Evolutionary conservation across 2,797 vertebrate genomes (phyloP).

Genomic region (Micrastur ruficollis): DNA sequence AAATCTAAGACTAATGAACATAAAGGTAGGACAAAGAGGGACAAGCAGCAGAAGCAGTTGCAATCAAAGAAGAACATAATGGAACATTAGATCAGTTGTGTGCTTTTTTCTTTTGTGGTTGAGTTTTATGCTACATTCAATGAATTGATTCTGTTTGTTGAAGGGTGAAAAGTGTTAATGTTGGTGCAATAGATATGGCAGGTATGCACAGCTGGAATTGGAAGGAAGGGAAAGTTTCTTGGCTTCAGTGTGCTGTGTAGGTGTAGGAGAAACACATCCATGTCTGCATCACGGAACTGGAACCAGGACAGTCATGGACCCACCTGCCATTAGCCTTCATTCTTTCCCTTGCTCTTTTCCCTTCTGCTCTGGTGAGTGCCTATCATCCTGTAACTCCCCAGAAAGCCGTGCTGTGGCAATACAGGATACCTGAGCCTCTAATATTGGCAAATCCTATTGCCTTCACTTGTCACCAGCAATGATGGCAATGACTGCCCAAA

Average conservation of each 20-base stretch:
- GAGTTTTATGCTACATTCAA: not conserved
- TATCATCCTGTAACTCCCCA: not conserved
- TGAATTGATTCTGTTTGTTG: not conserved
- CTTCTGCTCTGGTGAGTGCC: not conserved
- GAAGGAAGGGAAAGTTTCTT: not conserved
- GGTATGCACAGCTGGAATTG: not conserved
- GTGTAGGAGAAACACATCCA: not conserved
- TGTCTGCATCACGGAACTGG: not conserved
- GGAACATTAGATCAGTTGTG: not conserved
- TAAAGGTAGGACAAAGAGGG: not conserved
- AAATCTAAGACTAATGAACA: not conserved
- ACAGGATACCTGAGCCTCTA: not conserved
- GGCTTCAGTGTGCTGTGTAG: not conserved
- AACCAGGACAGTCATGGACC: not conserved
- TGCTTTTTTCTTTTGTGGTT: not conserved
- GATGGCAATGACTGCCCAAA: not conserved
- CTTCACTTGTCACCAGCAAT: fast-evolving
- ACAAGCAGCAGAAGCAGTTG: not conserved
- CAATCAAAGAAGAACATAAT: not conserved
- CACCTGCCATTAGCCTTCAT: not conserved
- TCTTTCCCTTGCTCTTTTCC: not conserved
- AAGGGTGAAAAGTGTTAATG: not conserved
- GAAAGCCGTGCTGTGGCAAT: not conserved
- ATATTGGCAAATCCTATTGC: not conserved
- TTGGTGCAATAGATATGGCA: not conserved